Base-by-base conservation (phyloP, 2,113 vertebrate species). In the Phyllopteryx taeniolatus region DNA sequence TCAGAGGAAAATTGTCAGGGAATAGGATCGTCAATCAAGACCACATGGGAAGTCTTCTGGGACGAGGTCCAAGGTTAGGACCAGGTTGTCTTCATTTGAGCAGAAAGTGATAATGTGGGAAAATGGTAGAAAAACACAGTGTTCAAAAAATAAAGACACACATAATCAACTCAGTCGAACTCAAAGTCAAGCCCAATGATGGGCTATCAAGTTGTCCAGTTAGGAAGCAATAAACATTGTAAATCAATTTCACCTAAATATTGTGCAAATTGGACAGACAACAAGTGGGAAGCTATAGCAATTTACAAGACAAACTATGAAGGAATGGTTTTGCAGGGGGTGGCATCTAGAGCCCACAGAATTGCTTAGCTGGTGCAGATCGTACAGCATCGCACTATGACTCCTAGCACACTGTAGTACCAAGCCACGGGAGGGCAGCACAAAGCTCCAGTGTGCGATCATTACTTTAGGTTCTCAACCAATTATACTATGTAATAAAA, bases 21-120 rank as follows among this genome's bases (percentile, higher is more conserved):
- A 73, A 63, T 63, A 39, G 68, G 75, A 49, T 68, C 70, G 75
- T 88, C 75, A 80, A 78, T 88, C 80, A 84, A 61, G 31, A 63
- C 7, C 42, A 2, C 12, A 42, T 31, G 31, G 47, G 43, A 49
- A 71, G 27, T 22, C 51, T 74, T 62, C 35, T 56, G 73, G 61
- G 74, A 78, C 68, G 65, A 27, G n/a, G 75, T 78, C 63, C 66
- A 77, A 78, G 65, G 74, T 70, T 71, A 72, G 44, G 64, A 79
- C 46, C 54, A 20, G 1, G 59, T 63, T n/a, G 65, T 47, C 12
- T 22, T 64, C 43, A 66, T 20, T 47, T 47, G 3, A 10, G 11
- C 20, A 64, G 42, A 44, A 46, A 27, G 43, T 22, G 20, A 46
- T 27, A 9, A 43, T n/a, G 11, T 13, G 10, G 19, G 19, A 64